Evolutionary conservation across 2,888 invertebrate genomes (phyloP).

Genomic region (Ochropleura plecta): DNA sequence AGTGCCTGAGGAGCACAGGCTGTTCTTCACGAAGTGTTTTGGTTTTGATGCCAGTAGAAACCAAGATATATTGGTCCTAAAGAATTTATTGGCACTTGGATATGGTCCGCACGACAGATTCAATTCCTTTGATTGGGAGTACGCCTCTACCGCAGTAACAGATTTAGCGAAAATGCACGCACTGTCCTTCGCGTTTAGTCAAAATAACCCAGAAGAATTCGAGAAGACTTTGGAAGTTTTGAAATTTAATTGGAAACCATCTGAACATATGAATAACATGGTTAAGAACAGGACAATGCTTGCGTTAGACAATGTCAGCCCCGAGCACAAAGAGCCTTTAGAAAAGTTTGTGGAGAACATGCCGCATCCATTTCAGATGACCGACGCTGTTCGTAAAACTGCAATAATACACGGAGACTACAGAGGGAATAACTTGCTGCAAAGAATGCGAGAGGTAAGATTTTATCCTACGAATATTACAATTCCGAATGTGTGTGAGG

Average conservation of each 20-base stretch:
- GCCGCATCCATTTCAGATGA: background rate
- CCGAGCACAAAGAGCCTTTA: constrained; percentile 67
- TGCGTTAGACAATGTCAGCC: constrained; percentile 54
- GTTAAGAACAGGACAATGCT: constrained; percentile 29
- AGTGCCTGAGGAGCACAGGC: constrained; percentile 46
- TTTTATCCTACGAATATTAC: background rate
- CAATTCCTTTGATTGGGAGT: constrained; percentile 61
- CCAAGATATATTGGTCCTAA: constrained; percentile 55
- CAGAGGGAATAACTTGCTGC: constrained; percentile 73
- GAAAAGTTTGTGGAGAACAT: constrained; percentile 44
- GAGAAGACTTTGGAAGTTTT: background rate
- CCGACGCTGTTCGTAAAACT: background rate
- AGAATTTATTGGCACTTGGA: constrained; percentile 56
- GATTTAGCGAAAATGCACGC: constrained; percentile 77
- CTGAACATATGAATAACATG: background rate
- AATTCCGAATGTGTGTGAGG: background rate
- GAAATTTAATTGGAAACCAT: background rate
- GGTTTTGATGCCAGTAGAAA: constrained; percentile 35
- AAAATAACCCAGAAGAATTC: constrained; percentile 55
- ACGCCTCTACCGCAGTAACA: constrained; percentile 56
- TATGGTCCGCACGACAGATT: constrained; percentile 65
- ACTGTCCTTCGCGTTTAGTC: constrained; percentile 72
- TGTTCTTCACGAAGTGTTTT: constrained; percentile 54
- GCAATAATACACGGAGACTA: constrained; percentile 53
- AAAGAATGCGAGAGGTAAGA: constrained; percentile 56